Evolutionary conservation across 2,888 invertebrate species (phyloP), one percentile per base, ranked within the genome.

Genomic region (Drosophila phalerata): DNA sequence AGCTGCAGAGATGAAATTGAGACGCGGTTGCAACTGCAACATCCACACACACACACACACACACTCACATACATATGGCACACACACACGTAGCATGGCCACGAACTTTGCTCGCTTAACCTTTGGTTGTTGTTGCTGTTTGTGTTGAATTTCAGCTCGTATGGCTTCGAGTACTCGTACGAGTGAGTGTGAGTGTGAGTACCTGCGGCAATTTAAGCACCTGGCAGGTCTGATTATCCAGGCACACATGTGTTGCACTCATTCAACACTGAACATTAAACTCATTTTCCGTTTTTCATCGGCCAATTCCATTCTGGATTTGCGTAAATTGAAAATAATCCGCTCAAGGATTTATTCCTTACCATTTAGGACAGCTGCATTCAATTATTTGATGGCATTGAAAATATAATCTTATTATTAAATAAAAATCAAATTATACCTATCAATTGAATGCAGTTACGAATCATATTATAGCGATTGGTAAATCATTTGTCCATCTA

Each of bases 31-130:
- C 66, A 79, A 75, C 51, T 56, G 51, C 64, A 61, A 45, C 34
- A 34, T 51, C 51, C 48, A 40, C 15, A 38, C 38, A 32, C 17
- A 49, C 13, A 17, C 4, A 40, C 25, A 42, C 30, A 19, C 19
- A 25, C 28, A 56, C 56, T 17, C 15, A 34, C 51, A 17, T 28
- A 45, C 11, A 11, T 25, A 25, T 25, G 10, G 15, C 19, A 51
- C 22, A 40, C 17, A 40, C 80, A 81, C 90, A 91, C 91, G 91
- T 91, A 78, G 80, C 76, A 77, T 73, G 90, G 84, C 89, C 87
- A 75, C 89, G 91, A 91, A 90, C 91, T 91, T 81, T 91, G 90
- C 84, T 89, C 86, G 84, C 71, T 73, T 89, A 85, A 81, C 88
- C 84, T 82, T 69, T 51, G 40, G 68, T 70, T 71, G 73, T 56